These are phyloP conservation scores for Pseudanteris insignis DNA, from an alignment of 2,888 invertebrate species.

Conservation along the genomic window DNA sequence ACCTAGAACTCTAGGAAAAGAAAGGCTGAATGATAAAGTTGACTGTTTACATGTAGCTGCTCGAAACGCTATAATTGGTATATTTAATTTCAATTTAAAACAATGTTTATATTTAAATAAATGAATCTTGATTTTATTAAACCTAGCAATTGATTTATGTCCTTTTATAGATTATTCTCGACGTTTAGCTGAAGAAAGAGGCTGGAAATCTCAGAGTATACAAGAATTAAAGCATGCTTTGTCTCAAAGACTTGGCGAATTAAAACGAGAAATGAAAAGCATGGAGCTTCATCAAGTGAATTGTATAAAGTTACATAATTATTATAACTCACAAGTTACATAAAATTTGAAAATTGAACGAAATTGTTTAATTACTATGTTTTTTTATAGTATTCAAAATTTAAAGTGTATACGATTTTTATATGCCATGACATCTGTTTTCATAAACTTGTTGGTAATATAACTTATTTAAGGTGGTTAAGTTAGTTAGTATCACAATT, in stretches of 20 bases:
- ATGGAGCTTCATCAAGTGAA: slow-evolving; percentile 40
- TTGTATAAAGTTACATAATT: slow-evolving; percentile 35
- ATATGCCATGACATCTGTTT: no score
- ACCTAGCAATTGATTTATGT: not conserved
- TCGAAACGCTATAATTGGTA: slow-evolving; percentile 43
- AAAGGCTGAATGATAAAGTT: slow-evolving; percentile 40
- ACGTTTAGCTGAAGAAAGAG: slow-evolving; percentile 33
- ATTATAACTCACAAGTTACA: slow-evolving; percentile 30
- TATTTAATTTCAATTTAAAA: slow-evolving; percentile 1
- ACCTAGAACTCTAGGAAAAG: slow-evolving; percentile 40
- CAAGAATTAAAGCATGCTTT: slow-evolving; percentile 42
- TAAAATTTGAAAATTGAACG: slow-evolving; percentile 9
- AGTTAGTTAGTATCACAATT: no score
- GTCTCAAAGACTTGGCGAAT: slow-evolving; percentile 38
- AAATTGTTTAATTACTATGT: no score
- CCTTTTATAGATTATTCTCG: slow-evolving; percentile 31
- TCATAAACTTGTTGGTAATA: no score
- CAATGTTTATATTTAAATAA: not conserved
- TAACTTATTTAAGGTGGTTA: no score
- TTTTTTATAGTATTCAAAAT: no score
- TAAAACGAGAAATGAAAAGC: slow-evolving; percentile 43
- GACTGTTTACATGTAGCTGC: slow-evolving; percentile 40
- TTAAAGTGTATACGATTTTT: no score
- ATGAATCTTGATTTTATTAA: not conserved
- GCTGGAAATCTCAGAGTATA: slow-evolving; percentile 41